Percentiles rank a stretch among this genome's conserved stretches.
These are phyloP conservation scores for Elephantulus edwardii DNA, from an alignment of 2,113 vertebrate species.

Conservation along the genomic window DNA sequence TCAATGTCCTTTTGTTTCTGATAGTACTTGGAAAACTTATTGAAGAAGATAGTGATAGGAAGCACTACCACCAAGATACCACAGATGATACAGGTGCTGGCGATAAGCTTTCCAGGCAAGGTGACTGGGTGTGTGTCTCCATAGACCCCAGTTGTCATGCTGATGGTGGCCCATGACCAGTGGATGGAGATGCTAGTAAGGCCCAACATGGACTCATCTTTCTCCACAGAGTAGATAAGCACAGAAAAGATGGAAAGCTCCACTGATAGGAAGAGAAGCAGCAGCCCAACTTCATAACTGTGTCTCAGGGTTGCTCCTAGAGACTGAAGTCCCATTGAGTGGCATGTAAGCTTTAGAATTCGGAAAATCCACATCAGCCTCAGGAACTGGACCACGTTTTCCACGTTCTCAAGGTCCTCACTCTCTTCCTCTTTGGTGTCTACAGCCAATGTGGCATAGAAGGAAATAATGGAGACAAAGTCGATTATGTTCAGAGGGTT, in stretches of 20 bases:
- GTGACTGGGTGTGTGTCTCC: slow-evolving; percentile 95
- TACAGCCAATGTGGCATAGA: slow-evolving; percentile 91
- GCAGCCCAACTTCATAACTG: slow-evolving; percentile 93
- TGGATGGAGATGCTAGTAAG: slow-evolving; percentile 92
- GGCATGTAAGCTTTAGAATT: slow-evolving; percentile 95
- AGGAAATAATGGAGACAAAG: slow-evolving; percentile 92
- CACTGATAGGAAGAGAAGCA: slow-evolving; percentile 94
- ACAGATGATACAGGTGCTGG: slow-evolving; percentile 93
- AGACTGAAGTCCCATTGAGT: slow-evolving; percentile 94
- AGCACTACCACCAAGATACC: slow-evolving; percentile 96
- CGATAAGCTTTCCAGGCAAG: slow-evolving; percentile 90
- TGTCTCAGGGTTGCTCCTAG: slow-evolving; percentile 93
- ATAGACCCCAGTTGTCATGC: slow-evolving; percentile 98
- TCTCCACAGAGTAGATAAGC: slow-evolving; percentile 94
- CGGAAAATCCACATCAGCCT: slow-evolving; percentile 95
- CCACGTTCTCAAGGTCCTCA: slow-evolving; percentile 95
- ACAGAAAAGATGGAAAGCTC: slow-evolving; percentile 96
- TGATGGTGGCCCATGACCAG: slow-evolving; percentile 99
- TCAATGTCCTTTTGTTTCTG: slow-evolving; percentile 91
- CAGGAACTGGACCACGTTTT: slow-evolving; percentile 96
- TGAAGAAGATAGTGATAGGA: slow-evolving; percentile 97
- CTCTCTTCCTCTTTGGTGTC: slow-evolving; percentile 90
- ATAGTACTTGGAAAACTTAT: slow-evolving; percentile 97
- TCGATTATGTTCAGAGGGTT: slow-evolving; percentile 95
- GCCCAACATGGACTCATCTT: slow-evolving; percentile 88